Evolutionary conservation across 1,140 invertebrate genomes (phyloP), one percentile per base, ranked within the genome.

Genomic region (Oreohelix idahoensis): DNA sequence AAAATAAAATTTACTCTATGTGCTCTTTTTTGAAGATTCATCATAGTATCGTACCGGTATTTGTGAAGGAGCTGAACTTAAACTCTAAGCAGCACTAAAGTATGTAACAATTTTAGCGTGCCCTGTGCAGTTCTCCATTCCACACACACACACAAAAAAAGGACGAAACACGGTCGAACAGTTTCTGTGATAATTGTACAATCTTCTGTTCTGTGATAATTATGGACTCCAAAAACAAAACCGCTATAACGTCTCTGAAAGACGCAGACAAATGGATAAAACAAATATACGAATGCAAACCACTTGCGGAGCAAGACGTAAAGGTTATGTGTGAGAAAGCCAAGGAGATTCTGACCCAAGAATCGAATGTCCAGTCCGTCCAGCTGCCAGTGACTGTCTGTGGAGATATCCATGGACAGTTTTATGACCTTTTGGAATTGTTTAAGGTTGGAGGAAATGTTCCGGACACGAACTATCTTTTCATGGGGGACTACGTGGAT

Each of bases 401-500:
- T 93, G 98, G 98, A 85, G 98, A 99, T 94, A 98, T 99, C 63
- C 98, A 99, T 93, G 98, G 98, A 15, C 98, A 99, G 94, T 99
- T 99, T 93, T 98, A 99, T 94, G 98, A 99, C 94, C 94, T 99
- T 86, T 99, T 99, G 98, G 98, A 99, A 94, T 93, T 99, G 88
- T 99, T 99, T 94, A 95, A 97, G 94, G 99, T 99, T 95, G 98
- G 98, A 84, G 98, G 98, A 84, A 96, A 97, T 92, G 98, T 97
- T 85, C 98, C 98, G 77, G 98, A 99, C 94, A 99, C 98, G 92
- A 99, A 99, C 94, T 99, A 99, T 94, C 94, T 99, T 88, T 99
- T 99, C 94, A 99, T 99, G 98, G 98, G 98, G 81, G 98, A 99
- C 93, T 99, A 99, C 93, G 98, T 99, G 81, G 98, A 99, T 94